Base-by-base conservation (phyloP, 2,113 vertebrate species). In the Eurypyga helias region DNA sequence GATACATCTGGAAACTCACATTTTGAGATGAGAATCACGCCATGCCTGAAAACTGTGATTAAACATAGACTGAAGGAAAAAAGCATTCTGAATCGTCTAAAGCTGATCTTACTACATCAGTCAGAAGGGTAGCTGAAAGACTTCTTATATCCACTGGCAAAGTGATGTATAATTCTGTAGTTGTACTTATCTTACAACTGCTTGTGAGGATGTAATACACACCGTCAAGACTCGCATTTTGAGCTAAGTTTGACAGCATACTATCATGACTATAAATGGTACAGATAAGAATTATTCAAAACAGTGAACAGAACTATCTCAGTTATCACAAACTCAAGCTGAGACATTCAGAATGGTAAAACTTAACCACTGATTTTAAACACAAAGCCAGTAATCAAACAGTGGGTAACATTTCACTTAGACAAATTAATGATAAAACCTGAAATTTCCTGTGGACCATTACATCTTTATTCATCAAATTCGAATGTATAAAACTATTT, bases 1-100 rank as follows among this genome's bases (percentile, higher is more conserved):
- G 45, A 75, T 84, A 64, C 80, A 87, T 93, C 87, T 92, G 83
- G 76, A 96, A 88, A 66, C 19, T 41, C 69, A 90, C 1, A 1
- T 60, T 82, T 16, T 45, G 45, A 84, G 80, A 93, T 11, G 31
- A 92, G 51, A 92, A 83, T 95, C 67, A 90, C 51, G 10, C 31
- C 21, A 12, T 54, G 77, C 43, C 65, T 89, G 45, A 92, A 84
- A 92, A 81, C 48, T 46, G 18, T 66, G 73, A 88, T 92, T 90
- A 67, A 60, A 72, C 9, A 73, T 52, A 78, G 84, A 87, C 31
- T 17, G 52, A 90, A 90, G 91, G 25, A 48, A 87, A 83, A 67
- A 36, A 5, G n/a, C 6, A 43, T 61, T 89, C 66, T 64, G 38
- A 69, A 46, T 26, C 2, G 1, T 36, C 41, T n/a, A 41, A 81